phyloP scores from a whole-genome alignment of 2,113 vertebrate genomes.

The Anarrhichthys ocellatus region DNA sequence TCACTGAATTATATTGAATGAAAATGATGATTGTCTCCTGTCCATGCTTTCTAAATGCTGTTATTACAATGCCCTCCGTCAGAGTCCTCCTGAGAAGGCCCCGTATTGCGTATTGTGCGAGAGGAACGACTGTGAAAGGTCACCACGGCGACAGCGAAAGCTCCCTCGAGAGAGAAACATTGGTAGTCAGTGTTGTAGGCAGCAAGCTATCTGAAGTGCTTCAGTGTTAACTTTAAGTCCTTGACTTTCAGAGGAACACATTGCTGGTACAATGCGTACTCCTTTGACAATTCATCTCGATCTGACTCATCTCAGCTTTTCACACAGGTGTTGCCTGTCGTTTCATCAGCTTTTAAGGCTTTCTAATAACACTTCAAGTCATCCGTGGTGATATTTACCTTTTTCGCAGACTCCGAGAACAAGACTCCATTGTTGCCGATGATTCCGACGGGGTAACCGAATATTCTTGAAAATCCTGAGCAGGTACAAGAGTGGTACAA shows the following conservation, averaged over 20 bases:
- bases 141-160: conserved; percentile 42
- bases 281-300: conserved; percentile 8
- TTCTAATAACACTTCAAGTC: background rate
- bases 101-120: conserved; percentile 46
- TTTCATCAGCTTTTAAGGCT: background rate
- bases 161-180: conserved; percentile 36
- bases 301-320: conserved; percentile 7
- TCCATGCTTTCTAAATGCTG: conserved; percentile 53
- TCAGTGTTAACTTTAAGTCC: conserved; percentile 27
- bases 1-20: conserved; percentile 59
- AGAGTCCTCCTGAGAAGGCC: conserved; percentile 31
- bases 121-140: conserved; percentile 40
- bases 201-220: conserved; percentile 20
- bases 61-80: conserved; percentile 57
- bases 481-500: conserved; percentile 29
- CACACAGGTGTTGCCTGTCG: background rate
- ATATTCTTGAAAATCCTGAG: conserved; percentile 96
- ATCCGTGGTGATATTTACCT: conserved; percentile 78
- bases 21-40: conserved; percentile 51
- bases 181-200: conserved; percentile 29
- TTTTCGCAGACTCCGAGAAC: conserved; percentile 98
- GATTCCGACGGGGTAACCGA: conserved; percentile 96
- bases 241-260: conserved; percentile 54
- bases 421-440: conserved; percentile 98
- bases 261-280: background rate